phyloP scores from a whole-genome alignment of 2,113 vertebrate genomes.

The Tapirus terrestris region DNA sequence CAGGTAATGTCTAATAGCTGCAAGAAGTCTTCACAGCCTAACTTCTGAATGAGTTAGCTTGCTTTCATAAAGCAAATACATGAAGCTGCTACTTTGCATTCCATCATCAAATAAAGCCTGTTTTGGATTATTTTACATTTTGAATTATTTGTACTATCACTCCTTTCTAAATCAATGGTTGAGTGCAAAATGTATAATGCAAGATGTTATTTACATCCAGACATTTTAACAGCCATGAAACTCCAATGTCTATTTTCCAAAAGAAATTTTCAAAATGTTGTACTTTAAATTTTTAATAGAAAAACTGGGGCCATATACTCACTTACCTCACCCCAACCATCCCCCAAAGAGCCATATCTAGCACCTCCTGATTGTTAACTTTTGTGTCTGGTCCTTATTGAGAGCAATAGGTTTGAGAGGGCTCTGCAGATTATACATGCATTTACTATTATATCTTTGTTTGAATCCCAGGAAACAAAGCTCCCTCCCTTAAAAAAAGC shows the following conservation, averaged over 20 bases:
- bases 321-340: background rate
- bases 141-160: background rate
- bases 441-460: background rate
- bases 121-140: background rate
- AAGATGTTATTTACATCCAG: background rate
- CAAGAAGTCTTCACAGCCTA: background rate
- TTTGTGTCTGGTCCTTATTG: background rate
- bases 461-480: background rate
- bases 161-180: background rate
- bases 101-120: background rate
- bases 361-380: background rate
- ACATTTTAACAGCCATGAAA: background rate
- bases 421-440: background rate
- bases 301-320: background rate
- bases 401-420: background rate
- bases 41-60: background rate
- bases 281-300: background rate
- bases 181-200: background rate
- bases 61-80: background rate
- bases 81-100: background rate
- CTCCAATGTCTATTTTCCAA: background rate
- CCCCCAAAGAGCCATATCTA: background rate
- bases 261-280: background rate
- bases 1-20: background rate
- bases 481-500: background rate